Evolutionary conservation across 2,888 invertebrate species (phyloP), one percentile per base, ranked within the genome.

Genomic region (Trachelus stipa): DNA sequence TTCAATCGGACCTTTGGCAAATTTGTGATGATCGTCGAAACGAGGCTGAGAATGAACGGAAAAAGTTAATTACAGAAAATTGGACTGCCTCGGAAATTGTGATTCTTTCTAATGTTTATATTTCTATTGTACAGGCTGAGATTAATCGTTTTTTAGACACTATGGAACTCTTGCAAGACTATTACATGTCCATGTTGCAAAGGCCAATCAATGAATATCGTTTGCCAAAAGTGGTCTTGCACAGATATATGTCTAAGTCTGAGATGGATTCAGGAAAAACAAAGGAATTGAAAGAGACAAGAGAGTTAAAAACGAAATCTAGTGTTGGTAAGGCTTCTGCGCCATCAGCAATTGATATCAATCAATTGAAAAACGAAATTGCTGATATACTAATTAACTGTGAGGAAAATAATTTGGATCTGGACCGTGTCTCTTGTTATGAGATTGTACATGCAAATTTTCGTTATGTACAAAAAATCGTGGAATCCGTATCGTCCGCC

Each of bases 41-140:
- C 40, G 92, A 92, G 81, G 92, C 93, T 0, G 94, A 94, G 88
- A 90, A 92, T 76, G 93, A 94, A 86, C 92, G 94, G 73, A 90
- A 89, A 35, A 86, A 91, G 12, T 90, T 95, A 37, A 93, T 95
- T 73, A 84, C 85, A 76, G 93, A 94, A 78, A 92, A 94, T 80
- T 95, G 95, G 95, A 88, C 93, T 1, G 89, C 92, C 81, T 92
- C 92, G 79, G 93, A 94, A 85, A 87, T 94, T 11, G 92, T 92
- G 31, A 91, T 93, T 74, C 90, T 95, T 84, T 91, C 91, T 1
- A 94, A 95, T 85, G 92, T 93, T 37, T 94, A 93, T 82, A 91
- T 93, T 73, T 93, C 92, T 1, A 92, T 93, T 73, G 91, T 94
- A 91, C 94, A 95, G 88, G 85, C 93, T n/a, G 95, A 95, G 91